phyloP scores from a whole-genome alignment of 2,113 vertebrate species.

The Opisthocomus hoazin region DNA sequence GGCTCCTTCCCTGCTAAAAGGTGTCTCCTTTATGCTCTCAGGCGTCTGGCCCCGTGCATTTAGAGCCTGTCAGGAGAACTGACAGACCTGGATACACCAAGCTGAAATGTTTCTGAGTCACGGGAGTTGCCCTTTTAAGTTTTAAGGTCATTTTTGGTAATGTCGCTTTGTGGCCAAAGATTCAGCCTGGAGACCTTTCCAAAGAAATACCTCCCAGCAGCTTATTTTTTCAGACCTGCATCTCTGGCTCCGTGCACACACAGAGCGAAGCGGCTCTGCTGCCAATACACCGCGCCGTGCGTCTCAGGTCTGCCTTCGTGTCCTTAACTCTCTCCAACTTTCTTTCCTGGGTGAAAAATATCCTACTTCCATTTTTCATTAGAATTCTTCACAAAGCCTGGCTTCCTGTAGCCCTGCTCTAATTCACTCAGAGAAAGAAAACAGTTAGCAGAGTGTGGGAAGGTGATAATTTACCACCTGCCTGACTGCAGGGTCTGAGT shows the following conservation, averaged over 20 bases:
- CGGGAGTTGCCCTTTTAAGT: not conserved
- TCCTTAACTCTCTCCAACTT: conserved; percentile 9
- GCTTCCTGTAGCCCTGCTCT: not conserved
- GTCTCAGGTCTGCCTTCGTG: not conserved
- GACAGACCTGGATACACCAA: not conserved
- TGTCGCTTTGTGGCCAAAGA: not conserved
- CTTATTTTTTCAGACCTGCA: not conserved
- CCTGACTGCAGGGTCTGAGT: not conserved
- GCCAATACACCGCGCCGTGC: rapidly evolving
- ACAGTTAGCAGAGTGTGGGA: not conserved
- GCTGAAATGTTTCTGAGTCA: not conserved
- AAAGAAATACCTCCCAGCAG: not conserved
- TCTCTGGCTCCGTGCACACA: rapidly evolving
- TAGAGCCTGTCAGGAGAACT: not conserved
- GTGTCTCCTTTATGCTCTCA: not conserved
- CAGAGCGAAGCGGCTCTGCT: not conserved
- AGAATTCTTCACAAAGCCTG: not conserved
- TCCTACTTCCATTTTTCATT: not conserved
- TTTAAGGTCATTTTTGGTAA: not conserved
- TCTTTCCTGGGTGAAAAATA: not conserved
- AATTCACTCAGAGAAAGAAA: not conserved
- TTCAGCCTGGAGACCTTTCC: not conserved
- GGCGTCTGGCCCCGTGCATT: not conserved
- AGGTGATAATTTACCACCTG: not conserved
- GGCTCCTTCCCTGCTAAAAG: not conserved